Evolutionary conservation across 2,888 invertebrate genomes (phyloP).

Genomic region (Dasypogon diadema): DNA sequence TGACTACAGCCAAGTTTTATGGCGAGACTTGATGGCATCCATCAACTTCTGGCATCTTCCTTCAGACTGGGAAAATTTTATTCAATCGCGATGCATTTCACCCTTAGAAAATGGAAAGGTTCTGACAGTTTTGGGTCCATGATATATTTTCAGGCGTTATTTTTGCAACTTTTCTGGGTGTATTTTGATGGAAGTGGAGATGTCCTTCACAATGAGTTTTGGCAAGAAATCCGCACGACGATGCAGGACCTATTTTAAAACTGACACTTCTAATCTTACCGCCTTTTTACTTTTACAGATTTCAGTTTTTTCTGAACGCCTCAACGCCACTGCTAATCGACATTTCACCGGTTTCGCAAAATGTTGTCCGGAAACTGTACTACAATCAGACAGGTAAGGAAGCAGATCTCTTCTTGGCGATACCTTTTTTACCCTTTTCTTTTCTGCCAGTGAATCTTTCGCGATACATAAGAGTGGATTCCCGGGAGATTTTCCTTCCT

Average conservation of each 20-base stretch:
- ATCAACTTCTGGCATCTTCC: background rate
- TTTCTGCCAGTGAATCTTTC: conserved; percentile 63
- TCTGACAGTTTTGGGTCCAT: conserved; percentile 1
- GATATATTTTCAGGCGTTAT: background rate
- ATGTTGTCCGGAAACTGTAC: conserved; percentile 65
- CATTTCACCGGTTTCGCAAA: conserved; percentile 62
- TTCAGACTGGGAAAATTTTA: background rate
- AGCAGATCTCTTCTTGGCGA: conserved; percentile 58
- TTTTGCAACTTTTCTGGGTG: background rate
- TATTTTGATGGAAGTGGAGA: too few relatives aligned
- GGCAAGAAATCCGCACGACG: background rate
- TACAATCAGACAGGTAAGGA: conserved; percentile 68
- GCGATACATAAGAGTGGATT: conserved; percentile 61
- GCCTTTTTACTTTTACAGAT: conserved; percentile 61
- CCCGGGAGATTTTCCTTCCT: conserved; percentile 63
- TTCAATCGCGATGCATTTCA: conserved; percentile 1
- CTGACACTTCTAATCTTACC: too few relatives aligned
- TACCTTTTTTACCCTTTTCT: too few relatives aligned
- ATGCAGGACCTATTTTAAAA: too few relatives aligned
- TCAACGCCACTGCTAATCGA: conserved; percentile 65
- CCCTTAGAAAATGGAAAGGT: background rate
- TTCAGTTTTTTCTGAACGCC: conserved; percentile 64
- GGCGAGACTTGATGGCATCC: conserved; percentile 25
- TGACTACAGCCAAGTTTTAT: conserved; percentile 21
- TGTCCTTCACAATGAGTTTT: too few relatives aligned